Evolutionary conservation across 2,888 invertebrate species (phyloP).

Genomic region (Heteromyza rotundicornis): DNA sequence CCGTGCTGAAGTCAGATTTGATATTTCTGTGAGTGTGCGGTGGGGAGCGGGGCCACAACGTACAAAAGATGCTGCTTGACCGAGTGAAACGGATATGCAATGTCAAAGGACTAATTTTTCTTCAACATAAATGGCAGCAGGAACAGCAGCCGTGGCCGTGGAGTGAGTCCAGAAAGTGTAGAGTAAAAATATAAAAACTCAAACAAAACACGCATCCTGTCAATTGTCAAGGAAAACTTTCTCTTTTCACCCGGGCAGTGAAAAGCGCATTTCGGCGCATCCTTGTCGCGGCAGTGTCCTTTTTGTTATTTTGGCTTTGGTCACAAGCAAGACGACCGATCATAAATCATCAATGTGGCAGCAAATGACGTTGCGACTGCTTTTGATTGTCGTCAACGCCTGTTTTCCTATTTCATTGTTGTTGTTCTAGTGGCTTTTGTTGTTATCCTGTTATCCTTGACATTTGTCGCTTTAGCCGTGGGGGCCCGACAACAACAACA

Average conservation of each 20-base stretch:
- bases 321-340: not conserved
- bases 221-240: constrained; percentile 14
- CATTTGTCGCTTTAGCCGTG: not conserved
- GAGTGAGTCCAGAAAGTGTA: not conserved
- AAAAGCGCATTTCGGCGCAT: constrained; percentile 16
- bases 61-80: constrained; percentile 18
- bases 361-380: constrained; percentile 30
- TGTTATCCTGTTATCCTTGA: constrained; percentile 1
- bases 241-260: not conserved
- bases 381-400: constrained; percentile 38
- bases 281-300: constrained; percentile 12
- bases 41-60: not conserved
- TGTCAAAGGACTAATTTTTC: constrained; percentile 31
- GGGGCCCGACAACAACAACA: not conserved
- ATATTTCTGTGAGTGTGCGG: not conserved
- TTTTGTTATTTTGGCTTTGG: constrained; percentile 9
- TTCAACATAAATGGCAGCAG: constrained; percentile 7
- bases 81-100: constrained; percentile 31
- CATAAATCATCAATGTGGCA: constrained; percentile 27
- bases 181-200: constrained; percentile 13
- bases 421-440: not conserved
- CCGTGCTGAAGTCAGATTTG: not conserved
- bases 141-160: not conserved
- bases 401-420: constrained; percentile 17
- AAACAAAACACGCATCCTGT: constrained; percentile 21